Conservation (phyloP, 2,113 vertebrate genomes). For the Trogon melanurus region DNA sequence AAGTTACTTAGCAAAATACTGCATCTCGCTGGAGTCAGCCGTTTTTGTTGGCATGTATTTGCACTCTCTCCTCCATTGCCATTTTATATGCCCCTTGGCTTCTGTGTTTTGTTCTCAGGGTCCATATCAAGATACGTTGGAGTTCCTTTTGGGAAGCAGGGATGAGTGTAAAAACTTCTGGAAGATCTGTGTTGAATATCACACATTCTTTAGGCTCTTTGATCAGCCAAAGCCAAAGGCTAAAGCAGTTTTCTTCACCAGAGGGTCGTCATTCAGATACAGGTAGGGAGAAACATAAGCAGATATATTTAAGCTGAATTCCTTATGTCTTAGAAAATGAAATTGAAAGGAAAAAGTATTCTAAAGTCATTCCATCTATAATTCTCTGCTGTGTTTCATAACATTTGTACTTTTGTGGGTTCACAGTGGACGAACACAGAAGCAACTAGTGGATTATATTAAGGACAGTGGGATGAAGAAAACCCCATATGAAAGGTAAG, state of each 20-base stretch:
- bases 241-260: constrained; percentile 89
- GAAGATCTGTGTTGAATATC: constrained; percentile 98
- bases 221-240: constrained; percentile 92
- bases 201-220: constrained; percentile 92
- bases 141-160: constrained; percentile 92
- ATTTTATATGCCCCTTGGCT: not conserved
- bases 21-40: not conserved
- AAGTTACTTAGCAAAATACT: not conserved
- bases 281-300: constrained; percentile 76
- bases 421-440: constrained; percentile 93
- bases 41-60: not conserved
- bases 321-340: not conserved
- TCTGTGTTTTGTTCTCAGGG: constrained; percentile 76
- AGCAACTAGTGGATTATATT: constrained; percentile 92
- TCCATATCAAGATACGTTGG: constrained; percentile 91
- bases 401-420: constrained; percentile 34
- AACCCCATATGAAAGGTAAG: constrained; percentile 90
- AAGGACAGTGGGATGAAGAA: constrained; percentile 87
- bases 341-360: not conserved
- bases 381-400: not conserved
- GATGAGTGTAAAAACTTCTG: constrained; percentile 97
- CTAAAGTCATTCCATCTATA: not conserved
- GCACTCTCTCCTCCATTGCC: not conserved
- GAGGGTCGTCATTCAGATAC: constrained; percentile 98
- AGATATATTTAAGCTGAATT: not conserved